A percentile compares a stretch with the other conserved stretches of the same genome.
Evolutionary conservation across 92 coral and sea anemone species (phyloP).

Genomic region (Epizoanthus stellaris): DNA sequence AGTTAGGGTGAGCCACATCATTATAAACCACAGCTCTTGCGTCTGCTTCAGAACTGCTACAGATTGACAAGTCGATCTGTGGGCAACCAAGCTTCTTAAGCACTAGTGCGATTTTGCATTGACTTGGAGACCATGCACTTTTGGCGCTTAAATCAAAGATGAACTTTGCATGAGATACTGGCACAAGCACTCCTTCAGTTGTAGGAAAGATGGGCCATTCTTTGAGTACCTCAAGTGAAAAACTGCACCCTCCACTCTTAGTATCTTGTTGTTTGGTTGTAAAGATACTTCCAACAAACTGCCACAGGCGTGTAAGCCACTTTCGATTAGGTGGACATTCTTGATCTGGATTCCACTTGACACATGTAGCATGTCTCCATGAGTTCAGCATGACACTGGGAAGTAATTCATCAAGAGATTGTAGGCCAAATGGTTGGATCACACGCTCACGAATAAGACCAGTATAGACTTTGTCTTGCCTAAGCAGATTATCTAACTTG

Average conservation of each 20-base stretch:
- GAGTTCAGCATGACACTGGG: constrained; percentile 8
- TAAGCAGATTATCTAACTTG: constrained; percentile 3
- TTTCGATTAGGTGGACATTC: constrained; percentile 3
- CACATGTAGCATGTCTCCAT: constrained; percentile 11
- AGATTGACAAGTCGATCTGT: constrained; percentile 31
- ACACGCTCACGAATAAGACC: not conserved
- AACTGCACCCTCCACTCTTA: not conserved
- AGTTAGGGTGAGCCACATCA: constrained; percentile 47
- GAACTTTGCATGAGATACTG: constrained; percentile 36
- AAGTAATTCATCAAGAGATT: not conserved
- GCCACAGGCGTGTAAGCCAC: constrained; percentile 48
- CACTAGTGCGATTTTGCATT: constrained; percentile 4
- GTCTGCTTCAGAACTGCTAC: not conserved
- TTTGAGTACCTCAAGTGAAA: constrained; percentile 21
- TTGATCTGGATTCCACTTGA: not conserved
- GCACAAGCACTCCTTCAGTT: constrained; percentile 16
- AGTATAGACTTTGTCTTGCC: not conserved
- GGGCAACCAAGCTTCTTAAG: constrained; percentile 41
- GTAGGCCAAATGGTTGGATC: not conserved
- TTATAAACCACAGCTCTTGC: constrained; percentile 21
- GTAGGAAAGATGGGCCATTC: constrained; percentile 56
- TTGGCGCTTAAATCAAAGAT: constrained; percentile 41
- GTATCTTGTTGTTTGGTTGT: not conserved
- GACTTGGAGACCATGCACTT: constrained; percentile 25
- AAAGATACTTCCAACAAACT: constrained; percentile 12